phyloP scores from a whole-genome alignment of 1,140 invertebrate genomes.

The Parapsyche elsis region DNA sequence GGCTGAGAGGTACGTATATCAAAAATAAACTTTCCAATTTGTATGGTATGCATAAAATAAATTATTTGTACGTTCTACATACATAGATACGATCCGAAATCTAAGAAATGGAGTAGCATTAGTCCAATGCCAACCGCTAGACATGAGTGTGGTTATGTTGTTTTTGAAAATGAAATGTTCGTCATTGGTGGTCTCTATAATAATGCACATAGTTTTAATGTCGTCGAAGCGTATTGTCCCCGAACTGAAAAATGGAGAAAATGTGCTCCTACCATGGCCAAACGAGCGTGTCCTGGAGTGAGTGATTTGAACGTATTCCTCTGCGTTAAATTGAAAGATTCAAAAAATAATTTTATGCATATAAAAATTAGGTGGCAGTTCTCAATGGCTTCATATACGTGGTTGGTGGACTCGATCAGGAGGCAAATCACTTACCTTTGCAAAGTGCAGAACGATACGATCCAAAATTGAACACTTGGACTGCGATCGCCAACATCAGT shows the following conservation, averaged over 20 bases:
- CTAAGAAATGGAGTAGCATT: neutral
- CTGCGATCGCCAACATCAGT: neutral
- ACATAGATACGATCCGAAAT: neutral
- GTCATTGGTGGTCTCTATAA: neutral
- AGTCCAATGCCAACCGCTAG: neutral
- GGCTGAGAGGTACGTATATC: neutral
- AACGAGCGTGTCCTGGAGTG: neutral
- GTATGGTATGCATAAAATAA: no score
- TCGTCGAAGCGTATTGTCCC: conserved; percentile 6
- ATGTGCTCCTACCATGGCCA: neutral
- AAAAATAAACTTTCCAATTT: no score
- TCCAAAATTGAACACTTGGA: neutral
- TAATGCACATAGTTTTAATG: neutral
- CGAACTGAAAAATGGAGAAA: neutral
- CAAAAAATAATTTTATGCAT: neutral
- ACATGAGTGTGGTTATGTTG: neutral
- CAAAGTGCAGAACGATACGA: neutral
- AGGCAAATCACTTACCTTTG: neutral
- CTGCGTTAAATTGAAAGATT: neutral
- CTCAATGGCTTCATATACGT: neutral
- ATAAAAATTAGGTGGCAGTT: neutral
- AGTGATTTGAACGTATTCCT: no score
- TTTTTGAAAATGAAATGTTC: neutral
- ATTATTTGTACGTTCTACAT: neutral
- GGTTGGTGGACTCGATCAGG: neutral